Percentiles rank a stretch among this genome's conserved stretches.
Conservation (phyloP, 2,888 invertebrate species). For the Meteorus cinctellus region DNA sequence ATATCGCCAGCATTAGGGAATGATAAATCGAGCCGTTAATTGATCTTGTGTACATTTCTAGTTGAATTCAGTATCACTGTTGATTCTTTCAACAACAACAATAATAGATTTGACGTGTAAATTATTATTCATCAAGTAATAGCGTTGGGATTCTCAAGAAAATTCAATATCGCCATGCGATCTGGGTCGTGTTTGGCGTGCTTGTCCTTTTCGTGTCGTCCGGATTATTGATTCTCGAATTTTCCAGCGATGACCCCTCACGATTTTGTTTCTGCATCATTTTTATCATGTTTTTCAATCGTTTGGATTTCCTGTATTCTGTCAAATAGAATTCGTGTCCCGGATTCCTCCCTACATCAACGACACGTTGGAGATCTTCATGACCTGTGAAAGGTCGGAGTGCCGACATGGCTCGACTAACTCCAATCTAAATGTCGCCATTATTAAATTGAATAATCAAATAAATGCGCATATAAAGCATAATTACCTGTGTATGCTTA, state of each 20-base stretch:
- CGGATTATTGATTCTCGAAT: background rate
- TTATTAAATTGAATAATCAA: background rate
- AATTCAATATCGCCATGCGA: constrained; percentile 60
- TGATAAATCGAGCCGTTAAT: background rate
- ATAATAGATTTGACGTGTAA: constrained; percentile 9
- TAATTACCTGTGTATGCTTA: constrained; percentile 79
- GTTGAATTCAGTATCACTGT: background rate
- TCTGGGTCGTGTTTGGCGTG: constrained; percentile 43
- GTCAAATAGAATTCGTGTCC: constrained; percentile 68
- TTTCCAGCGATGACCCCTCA: background rate
- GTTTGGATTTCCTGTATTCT: constrained; percentile 58
- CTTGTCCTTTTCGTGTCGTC: background rate
- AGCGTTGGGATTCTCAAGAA: background rate
- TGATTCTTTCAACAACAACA: background rate
- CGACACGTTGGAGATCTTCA: constrained; percentile 72
- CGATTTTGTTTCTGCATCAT: constrained; percentile 43
- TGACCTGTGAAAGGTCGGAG: constrained; percentile 78
- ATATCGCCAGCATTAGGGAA: background rate
- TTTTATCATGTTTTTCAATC: constrained; percentile 49
- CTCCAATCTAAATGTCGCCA: constrained; percentile 74
- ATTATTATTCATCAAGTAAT: constrained; percentile 6
- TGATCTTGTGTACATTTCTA: background rate
- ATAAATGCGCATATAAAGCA: background rate
- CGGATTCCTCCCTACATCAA: constrained; percentile 81
- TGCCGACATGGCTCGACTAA: constrained; percentile 84